These are phyloP conservation scores for Chrysolina oricalcia DNA, from an alignment of 2,888 invertebrate genomes.

Conservation along the genomic window DNA sequence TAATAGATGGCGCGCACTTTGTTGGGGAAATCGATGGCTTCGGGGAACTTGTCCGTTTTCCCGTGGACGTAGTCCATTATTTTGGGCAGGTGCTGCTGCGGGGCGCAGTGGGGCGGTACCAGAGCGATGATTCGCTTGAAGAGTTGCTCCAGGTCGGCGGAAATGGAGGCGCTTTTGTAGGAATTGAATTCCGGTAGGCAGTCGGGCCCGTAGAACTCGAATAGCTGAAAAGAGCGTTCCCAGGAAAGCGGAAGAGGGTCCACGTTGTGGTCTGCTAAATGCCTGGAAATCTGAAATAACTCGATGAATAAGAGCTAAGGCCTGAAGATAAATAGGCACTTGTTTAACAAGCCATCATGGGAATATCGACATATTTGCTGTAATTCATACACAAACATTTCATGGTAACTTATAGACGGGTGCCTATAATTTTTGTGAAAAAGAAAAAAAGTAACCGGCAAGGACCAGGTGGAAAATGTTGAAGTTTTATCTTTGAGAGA, in stretches of 20 bases:
- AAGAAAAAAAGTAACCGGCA: no score
- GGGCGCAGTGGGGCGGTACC: slow-evolving; percentile 81
- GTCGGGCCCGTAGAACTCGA: slow-evolving; percentile 87
- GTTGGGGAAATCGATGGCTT: slow-evolving; percentile 64
- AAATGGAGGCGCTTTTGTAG: slow-evolving; percentile 82
- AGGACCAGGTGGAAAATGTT: no score
- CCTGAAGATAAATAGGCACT: no score
- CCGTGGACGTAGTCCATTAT: slow-evolving; percentile 59
- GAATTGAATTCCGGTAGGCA: slow-evolving; percentile 88
- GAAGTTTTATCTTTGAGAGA: no score
- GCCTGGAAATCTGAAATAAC: slow-evolving; percentile 71
- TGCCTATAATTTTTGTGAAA: no score
- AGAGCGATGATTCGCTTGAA: slow-evolving; percentile 81
- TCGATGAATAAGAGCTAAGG: not conserved
- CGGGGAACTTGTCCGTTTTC: slow-evolving; percentile 59
- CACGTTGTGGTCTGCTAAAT: slow-evolving; percentile 85
- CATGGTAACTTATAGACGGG: no score
- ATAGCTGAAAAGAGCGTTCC: slow-evolving; percentile 83
- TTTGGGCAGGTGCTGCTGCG: slow-evolving; percentile 76
- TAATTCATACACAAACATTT: no score
- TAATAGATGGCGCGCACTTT: slow-evolving; percentile 83
- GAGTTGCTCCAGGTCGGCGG: slow-evolving; percentile 85
- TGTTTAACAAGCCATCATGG: no score
- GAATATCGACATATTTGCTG: no score
- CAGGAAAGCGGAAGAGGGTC: slow-evolving; percentile 81